phyloP scores from a whole-genome alignment of 2,113 vertebrate genomes.

The Gymnobelideus leadbeateri region DNA sequence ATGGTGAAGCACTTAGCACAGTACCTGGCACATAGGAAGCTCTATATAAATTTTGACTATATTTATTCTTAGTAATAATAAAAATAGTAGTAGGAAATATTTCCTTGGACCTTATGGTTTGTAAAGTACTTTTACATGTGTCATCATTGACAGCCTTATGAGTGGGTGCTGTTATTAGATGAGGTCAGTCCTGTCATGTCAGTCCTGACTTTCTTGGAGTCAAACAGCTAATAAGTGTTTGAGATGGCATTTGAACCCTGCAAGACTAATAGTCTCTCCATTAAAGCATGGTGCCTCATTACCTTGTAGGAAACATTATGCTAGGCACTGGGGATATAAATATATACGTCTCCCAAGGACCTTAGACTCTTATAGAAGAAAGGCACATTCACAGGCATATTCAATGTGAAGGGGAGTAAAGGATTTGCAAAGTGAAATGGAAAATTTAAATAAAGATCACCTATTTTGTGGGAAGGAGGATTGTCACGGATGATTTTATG shows the following conservation, averaged over 20 bases:
- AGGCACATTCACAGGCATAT: not conserved
- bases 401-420: not conserved
- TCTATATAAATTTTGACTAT: not conserved
- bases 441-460: not conserved
- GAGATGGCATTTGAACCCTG: not conserved
- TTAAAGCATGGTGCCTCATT: not conserved
- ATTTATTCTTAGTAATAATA: not conserved
- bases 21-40: not conserved
- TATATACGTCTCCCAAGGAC: not conserved
- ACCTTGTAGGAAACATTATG: not conserved
- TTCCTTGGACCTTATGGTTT: not conserved
- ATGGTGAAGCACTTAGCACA: not conserved
- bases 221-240: not conserved
- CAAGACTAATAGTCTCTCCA: not conserved
- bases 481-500: not conserved
- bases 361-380: not conserved
- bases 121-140: not conserved
- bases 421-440: not conserved
- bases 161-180: not conserved
- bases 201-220: not conserved
- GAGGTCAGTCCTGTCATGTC: not conserved
- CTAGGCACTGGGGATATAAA: not conserved
- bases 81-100: not conserved
- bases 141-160: not conserved
- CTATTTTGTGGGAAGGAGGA: not conserved